These are phyloP conservation scores for Ophioninae sp. DNA, from an alignment of 2,888 invertebrate species.

Conservation along the genomic window DNA sequence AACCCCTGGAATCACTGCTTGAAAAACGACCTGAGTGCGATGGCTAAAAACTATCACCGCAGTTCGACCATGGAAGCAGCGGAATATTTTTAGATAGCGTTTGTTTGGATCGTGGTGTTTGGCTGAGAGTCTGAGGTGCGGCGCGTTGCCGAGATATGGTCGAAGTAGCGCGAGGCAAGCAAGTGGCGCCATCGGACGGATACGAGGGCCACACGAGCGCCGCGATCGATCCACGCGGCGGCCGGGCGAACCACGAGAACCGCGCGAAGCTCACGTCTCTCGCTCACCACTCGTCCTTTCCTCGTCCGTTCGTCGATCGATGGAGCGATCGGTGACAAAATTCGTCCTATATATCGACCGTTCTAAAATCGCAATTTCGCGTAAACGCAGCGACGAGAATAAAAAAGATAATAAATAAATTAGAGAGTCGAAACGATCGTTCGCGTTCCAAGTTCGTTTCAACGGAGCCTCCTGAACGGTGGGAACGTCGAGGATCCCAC, in stretches of 20 bases:
- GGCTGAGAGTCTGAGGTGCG: slow-evolving; percentile 19
- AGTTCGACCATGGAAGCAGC: background rate
- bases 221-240: slow-evolving; percentile 43
- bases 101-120: slow-evolving; percentile 73
- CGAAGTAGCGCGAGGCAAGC: background rate
- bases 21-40: background rate
- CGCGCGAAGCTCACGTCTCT: background rate
- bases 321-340: background rate
- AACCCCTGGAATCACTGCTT: background rate
- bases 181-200: slow-evolving; percentile 45
- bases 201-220: background rate
- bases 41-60: background rate
- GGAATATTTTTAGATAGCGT: slow-evolving; percentile 64
- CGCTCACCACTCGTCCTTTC: background rate
- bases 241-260: slow-evolving; percentile 25
- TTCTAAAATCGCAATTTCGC: background rate
- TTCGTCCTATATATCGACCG: background rate
- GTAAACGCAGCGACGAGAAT: background rate
- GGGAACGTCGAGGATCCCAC: slow-evolving; percentile 32
- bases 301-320: background rate
- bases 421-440: slow-evolving; percentile 1
- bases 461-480: slow-evolving; percentile 21
- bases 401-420: slow-evolving; percentile 2
- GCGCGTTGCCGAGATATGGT: background rate
- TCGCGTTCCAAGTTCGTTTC: slow-evolving; percentile 7